phyloP scores from a whole-genome alignment of 2,113 vertebrate genomes.

The Salvator merianae region DNA sequence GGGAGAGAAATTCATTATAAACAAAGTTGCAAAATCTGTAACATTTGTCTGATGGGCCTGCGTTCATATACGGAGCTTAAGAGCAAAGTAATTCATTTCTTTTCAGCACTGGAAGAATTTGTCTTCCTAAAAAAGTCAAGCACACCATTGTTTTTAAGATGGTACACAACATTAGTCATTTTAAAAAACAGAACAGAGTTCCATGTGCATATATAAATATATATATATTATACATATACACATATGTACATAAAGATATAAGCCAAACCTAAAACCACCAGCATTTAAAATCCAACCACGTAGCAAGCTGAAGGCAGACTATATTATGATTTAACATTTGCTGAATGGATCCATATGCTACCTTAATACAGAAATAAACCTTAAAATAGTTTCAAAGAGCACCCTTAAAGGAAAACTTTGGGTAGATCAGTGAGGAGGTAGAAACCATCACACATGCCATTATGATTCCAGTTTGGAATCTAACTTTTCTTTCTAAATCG shows the following conservation, averaged over 20 bases:
- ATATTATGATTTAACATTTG: constrained; percentile 35
- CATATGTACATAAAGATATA: not conserved
- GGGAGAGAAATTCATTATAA: constrained; percentile 46
- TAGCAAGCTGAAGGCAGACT: not conserved
- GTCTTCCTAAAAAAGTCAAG: constrained; percentile 32
- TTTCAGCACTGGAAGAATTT: not conserved
- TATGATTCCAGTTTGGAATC: constrained; percentile 35
- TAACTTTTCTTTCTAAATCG: not conserved
- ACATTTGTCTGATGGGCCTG: constrained; percentile 22
- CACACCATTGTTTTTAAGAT: not conserved
- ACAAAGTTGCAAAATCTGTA: constrained; percentile 49
- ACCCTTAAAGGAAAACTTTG: not conserved
- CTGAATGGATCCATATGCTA: not conserved
- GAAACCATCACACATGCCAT: constrained; percentile 22
- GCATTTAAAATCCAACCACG: constrained; percentile 27
- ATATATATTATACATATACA: too few species aligned
- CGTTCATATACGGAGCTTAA: not conserved
- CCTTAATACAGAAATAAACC: not conserved
- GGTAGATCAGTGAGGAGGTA: not conserved
- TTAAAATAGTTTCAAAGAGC: too few species aligned
- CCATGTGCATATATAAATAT: not conserved
- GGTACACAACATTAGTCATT: too few species aligned
- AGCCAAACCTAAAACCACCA: constrained; percentile 18
- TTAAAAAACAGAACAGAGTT: not conserved
- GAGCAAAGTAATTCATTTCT: not conserved